Evolutionary conservation across 2,797 vertebrate species (phyloP).

Genomic region (Anomalospiza imberbis): DNA sequence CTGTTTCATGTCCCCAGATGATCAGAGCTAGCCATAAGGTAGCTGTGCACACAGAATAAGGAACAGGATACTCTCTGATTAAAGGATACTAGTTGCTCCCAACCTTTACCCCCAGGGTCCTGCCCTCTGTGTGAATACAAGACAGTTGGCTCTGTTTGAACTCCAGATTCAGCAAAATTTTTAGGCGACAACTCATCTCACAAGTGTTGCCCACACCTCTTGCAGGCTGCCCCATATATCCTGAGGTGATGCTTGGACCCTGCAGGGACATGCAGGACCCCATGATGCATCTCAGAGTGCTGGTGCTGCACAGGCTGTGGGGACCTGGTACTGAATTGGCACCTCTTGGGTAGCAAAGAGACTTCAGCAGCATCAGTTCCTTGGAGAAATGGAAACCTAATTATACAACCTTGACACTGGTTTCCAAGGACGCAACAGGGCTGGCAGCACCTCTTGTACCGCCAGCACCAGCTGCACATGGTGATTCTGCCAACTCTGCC

Average conservation of each 20-base stretch:
- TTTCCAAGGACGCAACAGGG: rapidly evolving
- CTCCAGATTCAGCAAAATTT: not conserved
- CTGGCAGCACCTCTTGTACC: not conserved
- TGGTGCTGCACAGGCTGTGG: not conserved
- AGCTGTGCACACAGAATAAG: not conserved
- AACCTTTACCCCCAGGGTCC: not conserved
- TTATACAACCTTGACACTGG: rapidly evolving
- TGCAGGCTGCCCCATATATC: not conserved
- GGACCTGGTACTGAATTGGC: not conserved
- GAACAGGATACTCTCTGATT: not conserved
- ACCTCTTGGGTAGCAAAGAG: not conserved
- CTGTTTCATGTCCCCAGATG: not conserved
- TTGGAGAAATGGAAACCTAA: not conserved
- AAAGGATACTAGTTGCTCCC: not conserved
- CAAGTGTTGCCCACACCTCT: not conserved
- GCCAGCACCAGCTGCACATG: not conserved
- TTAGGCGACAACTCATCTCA: not conserved
- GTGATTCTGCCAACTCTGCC: not conserved
- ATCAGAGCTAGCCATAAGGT: not conserved
- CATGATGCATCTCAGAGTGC: rapidly evolving
- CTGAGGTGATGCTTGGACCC: not conserved
- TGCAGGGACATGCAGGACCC: rapidly evolving
- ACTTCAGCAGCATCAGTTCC: not conserved
- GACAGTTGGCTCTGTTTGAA: not conserved
- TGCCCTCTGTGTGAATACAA: not conserved